These are phyloP conservation scores for Mustelus asterias DNA, from an alignment of 2,113 vertebrate species.

Conservation along the genomic window DNA sequence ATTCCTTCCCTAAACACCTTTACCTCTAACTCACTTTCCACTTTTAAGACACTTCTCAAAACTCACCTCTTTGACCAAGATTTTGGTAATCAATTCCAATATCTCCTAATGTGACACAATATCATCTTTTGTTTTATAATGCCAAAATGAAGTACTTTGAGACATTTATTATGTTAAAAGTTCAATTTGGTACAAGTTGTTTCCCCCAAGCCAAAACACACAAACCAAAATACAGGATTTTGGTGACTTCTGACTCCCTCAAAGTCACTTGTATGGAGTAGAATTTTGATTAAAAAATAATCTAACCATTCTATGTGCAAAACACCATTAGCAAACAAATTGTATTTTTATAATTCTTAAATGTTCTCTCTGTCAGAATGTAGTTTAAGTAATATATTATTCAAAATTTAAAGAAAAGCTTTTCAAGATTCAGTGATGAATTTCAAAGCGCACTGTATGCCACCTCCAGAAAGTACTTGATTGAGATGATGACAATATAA, in stretches of 20 bases:
- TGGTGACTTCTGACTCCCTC: slow-evolving; percentile 3
- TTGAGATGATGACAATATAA: not conserved
- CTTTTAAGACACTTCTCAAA: not conserved
- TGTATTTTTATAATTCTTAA: not conserved
- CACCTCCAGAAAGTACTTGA: not conserved
- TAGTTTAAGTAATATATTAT: not conserved
- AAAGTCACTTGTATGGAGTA: not conserved
- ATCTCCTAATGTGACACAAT: not conserved
- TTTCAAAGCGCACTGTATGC: not conserved
- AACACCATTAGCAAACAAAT: not conserved
- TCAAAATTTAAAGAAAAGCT: not conserved
- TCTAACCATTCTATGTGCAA: not conserved
- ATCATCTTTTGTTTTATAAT: not conserved
- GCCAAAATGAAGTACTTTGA: not conserved
- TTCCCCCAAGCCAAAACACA: not conserved
- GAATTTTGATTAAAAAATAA: not conserved
- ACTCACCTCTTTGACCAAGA: not conserved
- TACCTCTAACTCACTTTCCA: not conserved
- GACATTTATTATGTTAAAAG: not conserved
- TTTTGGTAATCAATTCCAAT: not conserved
- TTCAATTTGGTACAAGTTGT: not conserved
- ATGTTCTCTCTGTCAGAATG: not conserved
- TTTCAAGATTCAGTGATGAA: not conserved
- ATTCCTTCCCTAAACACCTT: not conserved
- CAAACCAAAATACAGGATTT: not conserved